A percentile compares a stretch with the other conserved stretches of the same genome.
Conservation (phyloP, 2,797 vertebrate species). For the Syndactyla subalaris region DNA sequence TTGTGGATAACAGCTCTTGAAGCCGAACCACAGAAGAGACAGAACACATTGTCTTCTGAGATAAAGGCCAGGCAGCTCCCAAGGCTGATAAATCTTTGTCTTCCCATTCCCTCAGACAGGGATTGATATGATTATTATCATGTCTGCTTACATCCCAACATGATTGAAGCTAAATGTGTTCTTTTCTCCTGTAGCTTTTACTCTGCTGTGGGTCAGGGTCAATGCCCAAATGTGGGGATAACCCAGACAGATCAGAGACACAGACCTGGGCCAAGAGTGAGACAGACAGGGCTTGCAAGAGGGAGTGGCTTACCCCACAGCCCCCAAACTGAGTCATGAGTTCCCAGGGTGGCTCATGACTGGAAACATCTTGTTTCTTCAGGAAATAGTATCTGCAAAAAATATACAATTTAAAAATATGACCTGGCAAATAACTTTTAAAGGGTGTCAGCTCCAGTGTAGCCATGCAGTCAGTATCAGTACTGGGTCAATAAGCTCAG, state of each 20-base stretch:
- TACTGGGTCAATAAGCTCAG: neutral
- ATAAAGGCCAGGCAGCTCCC: neutral
- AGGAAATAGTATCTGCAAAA: neutral
- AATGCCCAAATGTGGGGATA: fast-evolving
- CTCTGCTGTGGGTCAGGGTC: too few species aligned
- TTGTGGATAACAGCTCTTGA: neutral
- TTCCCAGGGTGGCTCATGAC: neutral
- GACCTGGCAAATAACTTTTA: neutral
- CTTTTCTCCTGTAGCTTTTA: neutral
- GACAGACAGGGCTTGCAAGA: neutral
- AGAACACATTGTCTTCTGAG: neutral
- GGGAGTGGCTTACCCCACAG: neutral
- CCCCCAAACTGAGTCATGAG: neutral
- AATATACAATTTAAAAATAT: neutral
- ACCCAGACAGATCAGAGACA: neutral
- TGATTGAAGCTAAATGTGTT: neutral
- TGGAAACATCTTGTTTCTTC: neutral
- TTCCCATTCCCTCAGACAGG: neutral
- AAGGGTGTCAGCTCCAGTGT: neutral
- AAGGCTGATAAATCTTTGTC: neutral
- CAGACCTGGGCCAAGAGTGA: too few species aligned
- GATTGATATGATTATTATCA: neutral
- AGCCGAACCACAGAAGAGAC: neutral
- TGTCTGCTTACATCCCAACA: neutral
- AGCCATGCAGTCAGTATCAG: neutral